Evolutionary conservation across 1,140 invertebrate species (phyloP).

Genomic region (Cryptotermes secundus): DNA sequence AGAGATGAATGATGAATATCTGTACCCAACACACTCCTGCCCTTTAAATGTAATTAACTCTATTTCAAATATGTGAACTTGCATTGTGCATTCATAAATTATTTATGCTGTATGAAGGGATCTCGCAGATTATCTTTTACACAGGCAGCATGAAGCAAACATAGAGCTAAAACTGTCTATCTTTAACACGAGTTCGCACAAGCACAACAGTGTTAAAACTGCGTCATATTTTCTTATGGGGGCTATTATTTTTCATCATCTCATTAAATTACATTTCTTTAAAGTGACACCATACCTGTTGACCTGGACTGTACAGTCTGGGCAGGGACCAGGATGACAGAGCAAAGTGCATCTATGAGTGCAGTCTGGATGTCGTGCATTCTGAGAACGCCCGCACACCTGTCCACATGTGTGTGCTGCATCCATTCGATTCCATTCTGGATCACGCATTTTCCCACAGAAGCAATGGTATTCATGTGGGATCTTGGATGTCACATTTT

Average conservation of each 20-base stretch:
- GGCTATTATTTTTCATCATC: conserved; percentile 15
- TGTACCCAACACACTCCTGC: too few species aligned
- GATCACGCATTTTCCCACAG: conserved; percentile 74
- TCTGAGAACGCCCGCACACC: conserved; percentile 66
- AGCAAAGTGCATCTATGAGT: conserved; percentile 80
- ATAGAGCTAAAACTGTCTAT: too few species aligned
- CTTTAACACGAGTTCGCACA: too few species aligned
- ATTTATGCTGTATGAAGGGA: too few species aligned
- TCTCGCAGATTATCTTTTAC: too few species aligned
- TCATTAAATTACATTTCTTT: background rate
- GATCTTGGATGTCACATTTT: conserved; percentile 65
- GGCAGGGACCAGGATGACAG: conserved; percentile 90
- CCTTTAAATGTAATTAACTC: too few species aligned
- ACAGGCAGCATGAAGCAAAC: too few species aligned
- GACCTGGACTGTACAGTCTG: conserved; percentile 69
- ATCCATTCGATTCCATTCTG: conserved; percentile 69
- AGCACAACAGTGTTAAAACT: too few species aligned
- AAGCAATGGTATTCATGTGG: conserved; percentile 80
- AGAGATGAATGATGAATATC: too few species aligned
- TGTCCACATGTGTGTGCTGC: conserved; percentile 89
- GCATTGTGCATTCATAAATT: too few species aligned
- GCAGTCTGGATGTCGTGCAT: conserved; percentile 57
- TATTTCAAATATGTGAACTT: too few species aligned
- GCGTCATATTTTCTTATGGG: conserved; percentile 37
- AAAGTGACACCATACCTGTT: conserved; percentile 44